Evolutionary conservation across 2,888 invertebrate species (phyloP), one percentile per base, ranked within the genome.

Genomic region (Ormyrus labotus): DNA sequence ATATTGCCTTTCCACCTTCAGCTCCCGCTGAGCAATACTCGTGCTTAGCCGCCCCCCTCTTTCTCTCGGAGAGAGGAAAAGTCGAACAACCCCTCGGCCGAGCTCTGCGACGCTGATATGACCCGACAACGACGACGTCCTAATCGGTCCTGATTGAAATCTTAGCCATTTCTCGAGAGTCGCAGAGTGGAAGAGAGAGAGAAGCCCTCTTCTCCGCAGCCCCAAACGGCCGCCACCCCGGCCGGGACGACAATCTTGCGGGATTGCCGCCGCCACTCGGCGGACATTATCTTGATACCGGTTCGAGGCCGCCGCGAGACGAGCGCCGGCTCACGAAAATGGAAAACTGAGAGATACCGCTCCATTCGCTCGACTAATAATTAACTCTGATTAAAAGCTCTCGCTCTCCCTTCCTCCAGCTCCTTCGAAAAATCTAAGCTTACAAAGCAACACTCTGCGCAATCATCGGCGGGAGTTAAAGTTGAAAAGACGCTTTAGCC

Each of bases 71-170:
- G 60, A 19, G 63, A 47, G 55, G 68, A 68, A 68, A 68, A 68
- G 55, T 72, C 71, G 61, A 50, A 60, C 11, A 34, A 60, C 13
- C 60, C 34, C 34, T 34, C 19, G 60, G 60, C 6, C 13, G 60
- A 83, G 84, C 77, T 70, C 69, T 72, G 82, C 74, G 47, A 34
- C 70, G 58, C 60, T 34, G 70, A 70, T 70, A 70, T 70, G 70
- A 70, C 8, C 57, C 70, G 50, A 70, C 60, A 70, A 60, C 50
- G 60, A 6, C 68, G 55, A 68, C 68, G 55, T 50, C 83, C 83
- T 87, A 85, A 87, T 85, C 84, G 86, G 74, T 74, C 76, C 85
- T 86, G 87, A 88, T 89, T 86, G 86, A 86, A 87, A 88, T 87
- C 86, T 86, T 82, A 82, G 84, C 84, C 84, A 87, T 87, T 87